Base-by-base conservation (phyloP, 2,797 vertebrate species). In the Sternarchorhynchus goeldii region DNA sequence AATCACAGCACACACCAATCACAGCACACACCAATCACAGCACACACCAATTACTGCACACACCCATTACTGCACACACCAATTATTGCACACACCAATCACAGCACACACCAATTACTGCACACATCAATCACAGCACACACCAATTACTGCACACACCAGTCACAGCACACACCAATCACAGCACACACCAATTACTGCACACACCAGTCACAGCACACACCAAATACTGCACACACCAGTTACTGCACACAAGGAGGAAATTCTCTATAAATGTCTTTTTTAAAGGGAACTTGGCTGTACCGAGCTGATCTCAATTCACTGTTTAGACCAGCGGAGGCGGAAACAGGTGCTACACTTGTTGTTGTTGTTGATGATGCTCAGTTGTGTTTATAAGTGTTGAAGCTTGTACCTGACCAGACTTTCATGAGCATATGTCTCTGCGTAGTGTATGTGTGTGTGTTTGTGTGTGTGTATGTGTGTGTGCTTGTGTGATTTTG, bases 381-480 rank as follows among this genome's bases (percentile, higher is more conserved):
- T 10, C 6, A 69, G 0, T 21, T 50, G 65, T 69, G 67, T 69
- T 69, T 55, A 32, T 50, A 69, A 53, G 50, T 67, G 58, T 25
- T 18, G 39, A 50, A 21, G 20, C n/a, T 67, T 67, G 10, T 45
- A 25, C 12, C 64, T 45, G 39, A 12, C 36, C 56, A 4, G 6
- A 8, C 12, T n/a, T 21, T 6, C 56, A 5, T 21, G 18, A 18
- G 55, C 39, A 36, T 75, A 36, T 36, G 53, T 69, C 29, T 59
- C n/a, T 55, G 65, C 20, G 39, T 68, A 20, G 39, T 68, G 53
- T 53, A 63, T 76, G 77, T 78, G 84, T 77, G 68, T 62, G 39
- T 73, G 53, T 45, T 14, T 73, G 34, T 81, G 83, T 79, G 82
- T 84, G 76, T 77, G 70, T 41, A 29, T 72, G 62, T 57, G 6